Evolutionary conservation across 2,888 invertebrate genomes (phyloP), one percentile per base, ranked within the genome.

Genomic region (Drosophila hamatofila): DNA sequence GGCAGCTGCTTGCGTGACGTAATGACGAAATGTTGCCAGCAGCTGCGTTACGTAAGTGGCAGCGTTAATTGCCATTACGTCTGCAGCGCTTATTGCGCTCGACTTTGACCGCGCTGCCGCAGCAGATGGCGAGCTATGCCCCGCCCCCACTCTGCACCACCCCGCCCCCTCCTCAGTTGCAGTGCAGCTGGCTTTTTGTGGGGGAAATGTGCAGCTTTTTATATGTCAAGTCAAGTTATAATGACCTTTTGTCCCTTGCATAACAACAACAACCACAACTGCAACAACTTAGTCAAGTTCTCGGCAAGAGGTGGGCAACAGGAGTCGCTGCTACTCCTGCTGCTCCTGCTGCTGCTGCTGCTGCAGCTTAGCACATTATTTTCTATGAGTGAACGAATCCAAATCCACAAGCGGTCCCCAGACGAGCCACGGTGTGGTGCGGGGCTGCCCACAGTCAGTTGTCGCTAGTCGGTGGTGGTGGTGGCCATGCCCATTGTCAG

Each of bases 281-380:
- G 44, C 25, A 25, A 25, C 30, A 30, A 30, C 30, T n/a, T 25
- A 25, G 25, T 23, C 25, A 46, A 25, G 16, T 8, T 25, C 18
- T 18, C 11, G 39, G 9, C 41, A 41, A 6, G 21, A 23, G 44
- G 8, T 7, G 44, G 18, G 44, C 35, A 37, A 37, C 39, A 25
- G 46, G 25, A 25, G 46, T 9, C 0, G 30, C 49, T 7, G 8
- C 12, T 12, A 18, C 30, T 30, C n/a, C 27, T 14, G 35, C 14
- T 14, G 46, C 25, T 9, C 25, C 16, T n/a, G n/a, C 33, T 8
- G 51, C 21, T 12, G 27, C 33, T 33, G 11, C 49, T 23, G 55
- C 39, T 68, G 76, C 80, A 77, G 80, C 83, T 82, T 72, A 72
- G 80, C 72, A 69, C 72, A 62, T 62, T 75, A 71, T 59, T 86